phyloP scores from a whole-genome alignment of 2,113 vertebrate genomes.

The Percina caprodes region DNA sequence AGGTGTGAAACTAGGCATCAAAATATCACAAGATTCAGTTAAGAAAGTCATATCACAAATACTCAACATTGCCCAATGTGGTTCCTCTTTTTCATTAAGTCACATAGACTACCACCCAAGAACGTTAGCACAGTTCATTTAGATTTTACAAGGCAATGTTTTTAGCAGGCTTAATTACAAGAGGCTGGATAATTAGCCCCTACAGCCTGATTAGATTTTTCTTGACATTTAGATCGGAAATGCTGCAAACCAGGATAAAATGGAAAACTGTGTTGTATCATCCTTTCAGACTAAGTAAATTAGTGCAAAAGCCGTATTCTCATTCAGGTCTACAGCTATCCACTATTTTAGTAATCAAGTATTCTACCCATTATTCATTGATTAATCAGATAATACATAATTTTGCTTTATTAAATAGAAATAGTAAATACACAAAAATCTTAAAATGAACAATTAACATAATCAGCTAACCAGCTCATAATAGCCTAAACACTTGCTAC shows the following conservation, averaged over 20 bases:
- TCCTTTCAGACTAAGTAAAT: conserved; percentile 4
- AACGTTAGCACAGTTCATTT: neutral
- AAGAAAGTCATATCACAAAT: neutral
- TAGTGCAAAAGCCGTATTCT: neutral
- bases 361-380: too few relatives aligned
- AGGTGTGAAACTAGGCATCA: neutral
- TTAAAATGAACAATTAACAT: too few relatives aligned
- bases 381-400: too few relatives aligned
- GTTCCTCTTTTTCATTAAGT: neutral
- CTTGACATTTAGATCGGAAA: conserved; percentile 11
- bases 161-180: conserved; percentile 10
- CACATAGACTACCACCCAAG: neutral
- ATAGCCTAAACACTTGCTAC: too few relatives aligned
- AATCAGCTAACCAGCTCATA: too few relatives aligned
- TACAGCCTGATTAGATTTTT: conserved; percentile 23
- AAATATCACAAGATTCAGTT: neutral
- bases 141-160: neutral
- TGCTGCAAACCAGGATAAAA: neutral
- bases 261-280: neutral
- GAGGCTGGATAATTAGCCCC: neutral
- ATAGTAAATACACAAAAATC: too few relatives aligned
- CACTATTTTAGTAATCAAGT: too few relatives aligned
- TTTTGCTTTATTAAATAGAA: too few relatives aligned
- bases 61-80: neutral
- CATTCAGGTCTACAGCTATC: too few relatives aligned